Evolutionary conservation across 2,113 vertebrate species (phyloP).

Genomic region (Zingel zingel): DNA sequence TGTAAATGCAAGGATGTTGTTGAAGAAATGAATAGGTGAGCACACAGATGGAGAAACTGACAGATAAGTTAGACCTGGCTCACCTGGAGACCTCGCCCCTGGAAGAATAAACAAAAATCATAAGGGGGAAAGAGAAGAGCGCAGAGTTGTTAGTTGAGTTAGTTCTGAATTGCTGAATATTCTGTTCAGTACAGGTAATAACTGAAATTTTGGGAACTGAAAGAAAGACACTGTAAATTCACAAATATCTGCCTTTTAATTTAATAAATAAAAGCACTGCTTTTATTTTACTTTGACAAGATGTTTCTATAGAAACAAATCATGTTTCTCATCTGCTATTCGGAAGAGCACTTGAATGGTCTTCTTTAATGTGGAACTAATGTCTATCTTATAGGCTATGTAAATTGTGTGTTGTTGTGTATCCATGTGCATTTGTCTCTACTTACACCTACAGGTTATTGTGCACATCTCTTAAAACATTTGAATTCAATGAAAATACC

Average conservation of each 20-base stretch:
- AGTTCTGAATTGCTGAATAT: constrained; percentile 11
- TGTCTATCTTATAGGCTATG: not conserved
- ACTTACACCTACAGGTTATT: not conserved
- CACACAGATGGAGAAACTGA: constrained; percentile 24
- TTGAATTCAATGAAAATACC: not conserved
- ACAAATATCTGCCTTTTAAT: constrained; percentile 34
- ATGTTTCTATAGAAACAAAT: not conserved
- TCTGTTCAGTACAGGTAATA: constrained; percentile 40
- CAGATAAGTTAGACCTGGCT: constrained; percentile 70
- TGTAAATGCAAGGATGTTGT: constrained; percentile 30
- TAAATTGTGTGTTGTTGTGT: not conserved
- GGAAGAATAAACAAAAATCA: constrained; percentile 52
- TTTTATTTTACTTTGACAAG: not conserved
- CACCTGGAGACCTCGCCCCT: constrained; percentile 84
- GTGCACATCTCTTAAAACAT: not conserved
- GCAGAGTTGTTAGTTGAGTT: constrained; percentile 46
- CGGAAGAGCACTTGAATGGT: not conserved
- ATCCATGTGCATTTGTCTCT: not conserved
- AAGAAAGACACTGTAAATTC: constrained; percentile 44
- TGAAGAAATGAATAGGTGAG: constrained; percentile 28
- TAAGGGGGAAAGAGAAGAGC: constrained; percentile 61
- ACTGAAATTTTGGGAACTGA: constrained; percentile 32
- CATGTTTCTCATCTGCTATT: not conserved
- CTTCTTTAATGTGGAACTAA: not conserved
- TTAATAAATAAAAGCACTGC: not conserved